Conservation (phyloP, 2,888 invertebrate genomes). For the Mythimna vitellina region DNA sequence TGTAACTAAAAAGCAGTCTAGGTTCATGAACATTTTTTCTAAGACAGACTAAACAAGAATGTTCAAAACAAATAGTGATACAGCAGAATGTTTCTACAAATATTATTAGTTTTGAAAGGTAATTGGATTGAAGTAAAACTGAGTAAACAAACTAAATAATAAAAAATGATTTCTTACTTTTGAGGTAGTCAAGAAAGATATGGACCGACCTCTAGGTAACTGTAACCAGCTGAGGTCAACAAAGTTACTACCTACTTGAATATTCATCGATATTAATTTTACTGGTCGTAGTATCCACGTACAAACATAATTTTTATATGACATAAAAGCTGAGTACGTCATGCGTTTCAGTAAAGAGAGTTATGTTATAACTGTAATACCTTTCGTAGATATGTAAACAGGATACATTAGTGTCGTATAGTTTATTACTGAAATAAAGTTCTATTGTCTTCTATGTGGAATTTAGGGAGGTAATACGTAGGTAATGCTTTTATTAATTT, state of each 20-base stretch:
- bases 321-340: slow-evolving; percentile 36
- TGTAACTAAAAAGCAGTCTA: too few species aligned
- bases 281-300: slow-evolving; percentile 15
- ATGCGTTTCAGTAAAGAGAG: slow-evolving; percentile 16
- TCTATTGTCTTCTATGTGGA: neutral
- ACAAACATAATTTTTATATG: slow-evolving; percentile 48
- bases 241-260: slow-evolving; percentile 56
- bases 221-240: slow-evolving; percentile 18
- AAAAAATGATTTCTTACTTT: neutral
- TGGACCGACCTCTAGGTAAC: neutral
- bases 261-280: slow-evolving; percentile 62
- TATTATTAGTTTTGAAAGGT: too few species aligned
- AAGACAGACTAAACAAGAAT: too few species aligned
- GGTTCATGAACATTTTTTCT: too few species aligned
- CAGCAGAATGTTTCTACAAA: too few species aligned
- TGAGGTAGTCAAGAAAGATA: neutral
- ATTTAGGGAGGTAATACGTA: neutral
- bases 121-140: too few species aligned
- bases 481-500: too few species aligned
- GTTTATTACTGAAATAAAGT: neutral
- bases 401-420: slow-evolving; percentile 3
- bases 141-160: too few species aligned
- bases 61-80: too few species aligned
- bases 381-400: neutral
- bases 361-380: slow-evolving; percentile 7